phyloP scores from a whole-genome alignment of 2,888 invertebrate species.

The Amaurobius ferox region DNA sequence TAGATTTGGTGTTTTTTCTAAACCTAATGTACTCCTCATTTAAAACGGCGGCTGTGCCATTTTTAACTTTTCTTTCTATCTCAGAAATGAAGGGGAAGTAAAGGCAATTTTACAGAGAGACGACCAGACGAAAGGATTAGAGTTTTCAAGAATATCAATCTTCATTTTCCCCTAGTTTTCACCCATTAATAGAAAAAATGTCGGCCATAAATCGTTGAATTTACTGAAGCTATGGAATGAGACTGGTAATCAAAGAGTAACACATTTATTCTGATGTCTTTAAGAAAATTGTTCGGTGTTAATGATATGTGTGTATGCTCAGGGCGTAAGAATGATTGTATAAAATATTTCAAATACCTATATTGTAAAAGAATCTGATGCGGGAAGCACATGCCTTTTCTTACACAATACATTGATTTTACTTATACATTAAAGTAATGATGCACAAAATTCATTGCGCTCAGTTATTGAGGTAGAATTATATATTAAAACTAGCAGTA shows the following conservation, averaged over 20 bases:
- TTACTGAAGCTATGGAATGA: constrained; percentile 60
- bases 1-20: neutral
- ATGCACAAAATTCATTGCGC: too few species aligned
- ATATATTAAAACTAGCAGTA: too few species aligned
- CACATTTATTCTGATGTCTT: constrained; percentile 40
- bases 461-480: too few species aligned
- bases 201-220: constrained; percentile 57
- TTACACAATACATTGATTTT: too few species aligned
- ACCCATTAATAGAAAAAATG: constrained; percentile 39
- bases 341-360: too few species aligned
- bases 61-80: constrained; percentile 37
- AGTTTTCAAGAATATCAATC: constrained; percentile 61
- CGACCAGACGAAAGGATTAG: constrained; percentile 40
- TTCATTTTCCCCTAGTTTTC: constrained; percentile 49
- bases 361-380: too few species aligned
- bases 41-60: constrained; percentile 14
- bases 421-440: too few species aligned
- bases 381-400: too few species aligned
- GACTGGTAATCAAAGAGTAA: constrained; percentile 54
- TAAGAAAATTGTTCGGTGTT: too few species aligned
- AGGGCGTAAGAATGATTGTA: too few species aligned
- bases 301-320: too few species aligned
- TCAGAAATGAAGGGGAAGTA: constrained; percentile 46
- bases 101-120: constrained; percentile 47
- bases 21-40: constrained; percentile 1